phyloP scores from a whole-genome alignment of 2,888 invertebrate genomes.

The Torymus auratus region DNA sequence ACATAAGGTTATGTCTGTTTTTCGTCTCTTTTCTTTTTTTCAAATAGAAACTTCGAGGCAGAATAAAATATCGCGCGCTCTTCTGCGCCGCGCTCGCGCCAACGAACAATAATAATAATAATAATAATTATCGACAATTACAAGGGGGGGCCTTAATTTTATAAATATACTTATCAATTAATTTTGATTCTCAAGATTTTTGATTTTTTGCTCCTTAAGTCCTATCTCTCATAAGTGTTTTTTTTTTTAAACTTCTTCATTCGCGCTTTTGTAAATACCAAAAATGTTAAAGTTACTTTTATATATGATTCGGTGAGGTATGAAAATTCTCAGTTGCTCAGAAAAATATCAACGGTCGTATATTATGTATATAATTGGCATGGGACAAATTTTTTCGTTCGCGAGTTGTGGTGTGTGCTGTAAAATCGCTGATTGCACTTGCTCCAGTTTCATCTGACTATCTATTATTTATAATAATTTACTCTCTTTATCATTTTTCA shows the following conservation, averaged over 20 bases:
- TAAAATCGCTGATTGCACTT: conserved; percentile 56
- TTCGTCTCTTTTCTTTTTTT: conserved; percentile 3
- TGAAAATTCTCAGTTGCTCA: not conserved
- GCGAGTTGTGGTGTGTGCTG: conserved; percentile 25
- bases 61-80: conserved; percentile 47
- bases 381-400: conserved; percentile 36
- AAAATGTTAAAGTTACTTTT: not conserved
- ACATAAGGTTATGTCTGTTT: no score
- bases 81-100: conserved; percentile 56
- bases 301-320: not conserved
- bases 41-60: conserved; percentile 54
- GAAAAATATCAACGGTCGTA: conserved; percentile 28
- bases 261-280: conserved; percentile 1
- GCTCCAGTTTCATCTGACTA: conserved; percentile 43
- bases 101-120: conserved; percentile 65
- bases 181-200: conserved; percentile 73
- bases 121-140: conserved; percentile 68
- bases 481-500: not conserved
- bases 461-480: conserved; percentile 6
- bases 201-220: conserved; percentile 65
- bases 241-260: conserved; percentile 5
- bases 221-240: conserved; percentile 51
- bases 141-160: conserved; percentile 62
- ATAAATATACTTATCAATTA: conserved; percentile 68
- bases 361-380: not conserved